Evolutionary conservation across 2,888 invertebrate genomes (phyloP), one percentile per base, ranked within the genome.

Genomic region (Poecilus cupreus): DNA sequence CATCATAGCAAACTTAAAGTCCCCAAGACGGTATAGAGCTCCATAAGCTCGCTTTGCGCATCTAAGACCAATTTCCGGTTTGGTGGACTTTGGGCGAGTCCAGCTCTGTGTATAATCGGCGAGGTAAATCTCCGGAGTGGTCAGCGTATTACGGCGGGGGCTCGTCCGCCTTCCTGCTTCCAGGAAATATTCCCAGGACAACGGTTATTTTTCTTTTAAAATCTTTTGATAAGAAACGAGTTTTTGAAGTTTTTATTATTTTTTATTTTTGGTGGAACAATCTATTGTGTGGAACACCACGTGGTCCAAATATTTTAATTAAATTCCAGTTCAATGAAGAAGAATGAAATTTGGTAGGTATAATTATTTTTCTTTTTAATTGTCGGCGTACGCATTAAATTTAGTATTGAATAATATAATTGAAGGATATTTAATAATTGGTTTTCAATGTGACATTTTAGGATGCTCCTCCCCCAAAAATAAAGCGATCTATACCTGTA

Each of bases 121-220:
- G 16, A 37, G 32, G 64, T 37, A 37, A 37, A 68, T 68, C 64
- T 68, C 37, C 37, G 64, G 64, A 60, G 60, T 37, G 64, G 64
- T 68, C 64, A 68, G 32, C 37, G 60, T 26, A 60, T 60, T 60
- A 60, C 3, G 13, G 11, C 54, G 54, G 54, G 20, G 8, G 20
- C 54, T 4, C 54, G 20, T 8, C 18, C 20, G 8, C 22, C 10
- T 46, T 46, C 64, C 6, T 37, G 64, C 37, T 37, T 16, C 24
- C 22, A 16, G 64, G 26, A 26, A 60, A 32, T 68, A 68, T 37
- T 37, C 64, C 64, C 37, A 18, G 5, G 32, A 37, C 37, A 18
- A 68, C 32, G 10, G 60, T 32, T 60, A 60, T 60, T 60, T 24
- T 26, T 54, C 22, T 26, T 60, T 6, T 24, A 13, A n/a, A 60